Percentiles rank a stretch among this genome's conserved stretches.
phyloP scores from a whole-genome alignment of 2,888 invertebrate genomes.

The Torymus aiolomorphi region DNA sequence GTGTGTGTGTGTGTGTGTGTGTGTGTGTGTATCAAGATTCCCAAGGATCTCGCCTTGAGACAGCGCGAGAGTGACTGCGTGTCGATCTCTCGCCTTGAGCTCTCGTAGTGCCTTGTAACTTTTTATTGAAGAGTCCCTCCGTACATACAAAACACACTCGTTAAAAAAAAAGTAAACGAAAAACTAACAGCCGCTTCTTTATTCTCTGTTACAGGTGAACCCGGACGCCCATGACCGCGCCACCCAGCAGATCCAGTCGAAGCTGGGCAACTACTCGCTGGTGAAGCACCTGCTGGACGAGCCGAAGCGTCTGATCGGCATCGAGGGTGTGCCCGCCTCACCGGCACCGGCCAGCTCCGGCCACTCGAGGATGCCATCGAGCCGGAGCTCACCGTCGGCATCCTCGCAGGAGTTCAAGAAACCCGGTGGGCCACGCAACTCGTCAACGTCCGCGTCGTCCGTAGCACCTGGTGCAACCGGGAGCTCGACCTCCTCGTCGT shows the following conservation, averaged over 20 bases:
- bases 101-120: too few relatives aligned
- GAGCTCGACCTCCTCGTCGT: constrained; percentile 59
- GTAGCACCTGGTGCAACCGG: neutral
- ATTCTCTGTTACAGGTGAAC: constrained; percentile 77
- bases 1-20: too few relatives aligned
- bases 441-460: constrained; percentile 74
- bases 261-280: constrained; percentile 83
- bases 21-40: too few relatives aligned
- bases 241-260: constrained; percentile 84
- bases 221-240: constrained; percentile 76
- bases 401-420: constrained; percentile 75
- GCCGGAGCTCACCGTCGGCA: constrained; percentile 58
- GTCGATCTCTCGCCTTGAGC: too few relatives aligned
- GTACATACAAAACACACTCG: too few relatives aligned
- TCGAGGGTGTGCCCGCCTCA: constrained; percentile 82
- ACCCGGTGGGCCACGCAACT: constrained; percentile 80
- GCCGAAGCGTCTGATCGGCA: constrained; percentile 82
- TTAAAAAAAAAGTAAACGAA: too few relatives aligned
- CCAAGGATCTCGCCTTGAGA: too few relatives aligned
- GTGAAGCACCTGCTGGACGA: constrained; percentile 82
- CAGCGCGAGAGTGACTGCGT: too few relatives aligned
- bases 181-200: neutral
- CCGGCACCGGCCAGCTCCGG: constrained; percentile 77
- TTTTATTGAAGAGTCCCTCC: too few relatives aligned
- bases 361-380: constrained; percentile 60